Base-by-base conservation (phyloP, 2,797 vertebrate species). In the Silurus lanzhouensis region DNA sequence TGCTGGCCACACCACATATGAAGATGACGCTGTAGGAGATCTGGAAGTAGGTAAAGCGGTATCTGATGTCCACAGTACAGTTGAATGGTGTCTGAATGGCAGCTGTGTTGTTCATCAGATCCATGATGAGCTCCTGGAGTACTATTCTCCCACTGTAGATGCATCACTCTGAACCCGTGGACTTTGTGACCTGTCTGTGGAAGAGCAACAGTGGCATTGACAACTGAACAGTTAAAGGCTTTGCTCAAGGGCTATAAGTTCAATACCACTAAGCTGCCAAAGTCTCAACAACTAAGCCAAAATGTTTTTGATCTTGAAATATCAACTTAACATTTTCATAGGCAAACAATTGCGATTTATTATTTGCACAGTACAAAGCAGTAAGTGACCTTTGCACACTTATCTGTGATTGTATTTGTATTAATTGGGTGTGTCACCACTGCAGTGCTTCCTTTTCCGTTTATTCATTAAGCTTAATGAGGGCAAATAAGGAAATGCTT, bases 11-110 rank as follows among this genome's bases (percentile, higher is more conserved):
- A 0, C 94, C 93, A 55, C 94, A 77, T 81, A 94, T 88, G 86
- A 95, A 95, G 89, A 95, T 95, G 82, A 94, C 6, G 6, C 92
- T 90, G 89, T 95, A 94, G 83, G 94, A 93, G 85, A 94, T 92
- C 87, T 94, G 92, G 64, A 94, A 94, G 89, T 94, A 94, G 78
- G 89, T 90, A 84, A 94, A 95, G 84, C 92, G 93, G 88, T 94
- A 95, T 91, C 90, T 94, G 57, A 88, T 94, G 89, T 96, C 92
- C 85, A 94, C 87, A 0, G 90, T 93, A 89, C 94, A 95, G 92
- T 94, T 94, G 1, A 84, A 58, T 25, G 64, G 79, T 0, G 25
- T 55, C 27, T 75, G 70, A 44, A 27, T 78, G 9, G 89, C 52
- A 10, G 52, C 85, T 3, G 91, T 94, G 38, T 27, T 88, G 46